These are phyloP conservation scores for Sinocyclocheilus maitianheensis DNA, from an alignment of 2,113 vertebrate species.

Conservation along the genomic window DNA sequence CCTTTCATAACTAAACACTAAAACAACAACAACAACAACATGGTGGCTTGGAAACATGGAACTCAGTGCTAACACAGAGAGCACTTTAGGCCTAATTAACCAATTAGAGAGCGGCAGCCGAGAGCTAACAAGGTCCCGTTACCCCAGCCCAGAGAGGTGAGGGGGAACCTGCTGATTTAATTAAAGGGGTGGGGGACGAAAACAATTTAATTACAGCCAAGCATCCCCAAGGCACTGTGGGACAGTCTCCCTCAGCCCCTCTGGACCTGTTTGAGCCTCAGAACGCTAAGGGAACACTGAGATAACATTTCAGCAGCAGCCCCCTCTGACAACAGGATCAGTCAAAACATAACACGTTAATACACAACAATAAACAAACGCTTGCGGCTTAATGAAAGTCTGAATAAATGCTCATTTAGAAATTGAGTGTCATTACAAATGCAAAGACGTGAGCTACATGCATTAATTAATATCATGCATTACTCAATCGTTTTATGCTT, in stretches of 20 bases:
- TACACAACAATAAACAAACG: slow-evolving; percentile 56
- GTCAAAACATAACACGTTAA: slow-evolving; percentile 48
- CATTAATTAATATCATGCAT: slow-evolving; percentile 50
- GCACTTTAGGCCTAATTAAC: slow-evolving; percentile 82
- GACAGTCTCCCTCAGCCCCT: slow-evolving; percentile 68
- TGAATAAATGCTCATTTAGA: slow-evolving; percentile 23
- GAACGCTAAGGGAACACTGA: slow-evolving; percentile 57
- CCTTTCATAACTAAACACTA: slow-evolving; percentile 61
- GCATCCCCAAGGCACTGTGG: slow-evolving; percentile 70
- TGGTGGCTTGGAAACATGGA: slow-evolving; percentile 64
- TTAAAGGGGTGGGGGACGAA: slow-evolving; percentile 72
- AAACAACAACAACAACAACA: slow-evolving; percentile 61
- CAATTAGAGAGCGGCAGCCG: slow-evolving; percentile 77
- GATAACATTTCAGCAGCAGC: slow-evolving; percentile 53
- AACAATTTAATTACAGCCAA: slow-evolving; percentile 81
- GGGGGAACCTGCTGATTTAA: slow-evolving; percentile 81
- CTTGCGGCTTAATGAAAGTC: slow-evolving; percentile 35
- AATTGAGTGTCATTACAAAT: slow-evolving; percentile 47
- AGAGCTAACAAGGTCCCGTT: slow-evolving; percentile 77
- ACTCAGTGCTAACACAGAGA: slow-evolving; percentile 69
- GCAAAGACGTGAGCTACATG: slow-evolving; percentile 36
- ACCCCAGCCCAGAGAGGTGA: slow-evolving; percentile 73
- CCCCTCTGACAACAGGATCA: slow-evolving; percentile 47
- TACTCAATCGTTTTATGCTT: slow-evolving; percentile 43
- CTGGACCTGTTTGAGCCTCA: slow-evolving; percentile 59